These are phyloP conservation scores for Drosophila grimshawi DNA, from an alignment of 1,140 invertebrate genomes.

Conservation along the genomic window DNA sequence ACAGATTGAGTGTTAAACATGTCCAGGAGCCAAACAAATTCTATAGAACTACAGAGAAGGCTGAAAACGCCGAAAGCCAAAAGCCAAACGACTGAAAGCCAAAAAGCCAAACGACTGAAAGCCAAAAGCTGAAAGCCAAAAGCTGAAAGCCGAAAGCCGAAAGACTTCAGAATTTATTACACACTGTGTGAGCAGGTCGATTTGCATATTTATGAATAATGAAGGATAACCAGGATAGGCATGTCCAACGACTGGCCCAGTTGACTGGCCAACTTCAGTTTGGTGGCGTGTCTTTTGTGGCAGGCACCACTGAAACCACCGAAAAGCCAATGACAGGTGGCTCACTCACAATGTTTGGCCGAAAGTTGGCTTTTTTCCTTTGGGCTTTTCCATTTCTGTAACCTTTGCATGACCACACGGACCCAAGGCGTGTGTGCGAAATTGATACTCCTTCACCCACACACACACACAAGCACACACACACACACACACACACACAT, in stretches of 20 bases:
- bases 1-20: constrained; percentile 79
- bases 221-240: constrained; percentile 67
- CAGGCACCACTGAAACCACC: constrained; percentile 9
- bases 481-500: constrained; percentile 30
- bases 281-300: constrained; percentile 8
- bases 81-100: constrained; percentile 8
- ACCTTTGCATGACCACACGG: constrained; percentile 72
- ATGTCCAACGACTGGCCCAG: constrained; percentile 4
- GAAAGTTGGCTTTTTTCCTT: constrained; percentile 25
- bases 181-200: constrained; percentile 39
- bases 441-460: constrained; percentile 60
- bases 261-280: constrained; percentile 23
- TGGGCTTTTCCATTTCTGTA: constrained; percentile 76
- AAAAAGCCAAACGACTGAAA: too few species aligned
- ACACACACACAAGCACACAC: constrained; percentile 21
- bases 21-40: constrained; percentile 20
- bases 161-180: constrained; percentile 62
- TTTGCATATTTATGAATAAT: constrained; percentile 83
- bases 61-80: constrained; percentile 2
- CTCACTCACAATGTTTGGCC: constrained; percentile 32
- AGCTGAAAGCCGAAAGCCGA: neutral
- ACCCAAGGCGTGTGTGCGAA: constrained; percentile 60
- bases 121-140: constrained; percentile 1
- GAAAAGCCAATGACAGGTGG: constrained; percentile 36
- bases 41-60: constrained; percentile 9